Evolutionary conservation across 2,113 vertebrate species (phyloP).

Genomic region (Rattus rattus): DNA sequence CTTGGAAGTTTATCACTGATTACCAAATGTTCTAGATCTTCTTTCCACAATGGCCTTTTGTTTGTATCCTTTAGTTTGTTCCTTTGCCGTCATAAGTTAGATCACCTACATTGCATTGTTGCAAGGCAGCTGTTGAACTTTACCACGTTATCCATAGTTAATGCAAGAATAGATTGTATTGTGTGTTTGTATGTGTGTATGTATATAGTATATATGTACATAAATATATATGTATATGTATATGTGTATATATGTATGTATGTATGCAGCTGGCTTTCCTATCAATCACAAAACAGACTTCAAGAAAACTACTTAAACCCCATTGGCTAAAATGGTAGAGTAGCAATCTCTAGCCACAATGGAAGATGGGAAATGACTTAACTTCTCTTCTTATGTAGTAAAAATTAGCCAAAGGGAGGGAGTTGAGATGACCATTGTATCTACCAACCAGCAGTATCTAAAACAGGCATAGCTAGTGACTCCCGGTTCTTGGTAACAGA

Average conservation of each 20-base stretch:
- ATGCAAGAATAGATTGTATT: background rate
- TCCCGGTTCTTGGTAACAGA: background rate
- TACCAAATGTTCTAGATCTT: background rate
- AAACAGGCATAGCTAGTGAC: background rate
- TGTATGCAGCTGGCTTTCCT: background rate
- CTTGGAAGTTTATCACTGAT: background rate
- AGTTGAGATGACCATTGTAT: background rate
- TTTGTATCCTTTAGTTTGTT: background rate
- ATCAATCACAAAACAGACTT: conserved; percentile 27
- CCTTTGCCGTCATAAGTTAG: background rate
- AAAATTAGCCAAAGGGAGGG: background rate
- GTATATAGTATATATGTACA: no score
- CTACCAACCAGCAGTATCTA: background rate
- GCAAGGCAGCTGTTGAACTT: background rate
- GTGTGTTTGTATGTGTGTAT: no score
- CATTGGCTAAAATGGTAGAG: background rate
- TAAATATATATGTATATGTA: no score
- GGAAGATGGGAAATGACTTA: background rate
- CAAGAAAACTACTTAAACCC: conserved; percentile 19
- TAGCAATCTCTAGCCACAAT: background rate
- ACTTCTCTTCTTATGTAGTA: background rate
- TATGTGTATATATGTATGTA: no score
- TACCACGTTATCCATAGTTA: background rate
- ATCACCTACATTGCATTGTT: background rate
- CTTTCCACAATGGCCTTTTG: background rate